These are phyloP conservation scores for Darevskia mixta DNA, from an alignment of 2,797 vertebrate species.

Conservation along the genomic window DNA sequence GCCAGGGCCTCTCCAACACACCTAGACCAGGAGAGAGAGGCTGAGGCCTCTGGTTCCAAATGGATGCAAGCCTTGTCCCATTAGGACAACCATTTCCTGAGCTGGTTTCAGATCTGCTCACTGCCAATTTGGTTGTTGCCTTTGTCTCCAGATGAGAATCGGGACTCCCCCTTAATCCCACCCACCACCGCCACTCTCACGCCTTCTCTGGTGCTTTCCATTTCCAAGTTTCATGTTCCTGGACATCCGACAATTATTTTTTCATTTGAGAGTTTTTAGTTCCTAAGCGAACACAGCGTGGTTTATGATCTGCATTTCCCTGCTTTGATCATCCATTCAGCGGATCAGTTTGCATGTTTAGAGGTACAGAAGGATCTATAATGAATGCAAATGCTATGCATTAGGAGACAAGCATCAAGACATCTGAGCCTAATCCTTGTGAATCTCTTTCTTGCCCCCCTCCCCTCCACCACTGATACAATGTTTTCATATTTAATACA, in stretches of 20 bases:
- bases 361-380: constrained; percentile 68
- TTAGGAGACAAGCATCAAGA: constrained; percentile 70
- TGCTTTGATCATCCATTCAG: constrained; percentile 75
- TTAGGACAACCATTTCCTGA: background rate
- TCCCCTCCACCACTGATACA: constrained; percentile 36
- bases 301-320: constrained; percentile 74
- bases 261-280: constrained; percentile 29
- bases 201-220: background rate
- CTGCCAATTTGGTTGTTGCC: background rate
- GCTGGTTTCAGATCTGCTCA: background rate
- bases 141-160: background rate
- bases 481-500: constrained; percentile 73
- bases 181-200: background rate
- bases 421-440: constrained; percentile 70
- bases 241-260: constrained; percentile 61
- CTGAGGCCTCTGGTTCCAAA: background rate
- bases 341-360: constrained; percentile 74
- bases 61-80: background rate
- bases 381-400: constrained; percentile 71
- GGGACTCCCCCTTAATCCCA: background rate
- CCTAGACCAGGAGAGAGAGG: no score
- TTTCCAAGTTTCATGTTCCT: constrained; percentile 20
- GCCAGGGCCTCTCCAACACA: background rate
- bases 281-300: constrained; percentile 71
- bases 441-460: constrained; percentile 45